Evolutionary conservation across 1,140 invertebrate species (phyloP).

Genomic region (Helicoverpa armigera): DNA sequence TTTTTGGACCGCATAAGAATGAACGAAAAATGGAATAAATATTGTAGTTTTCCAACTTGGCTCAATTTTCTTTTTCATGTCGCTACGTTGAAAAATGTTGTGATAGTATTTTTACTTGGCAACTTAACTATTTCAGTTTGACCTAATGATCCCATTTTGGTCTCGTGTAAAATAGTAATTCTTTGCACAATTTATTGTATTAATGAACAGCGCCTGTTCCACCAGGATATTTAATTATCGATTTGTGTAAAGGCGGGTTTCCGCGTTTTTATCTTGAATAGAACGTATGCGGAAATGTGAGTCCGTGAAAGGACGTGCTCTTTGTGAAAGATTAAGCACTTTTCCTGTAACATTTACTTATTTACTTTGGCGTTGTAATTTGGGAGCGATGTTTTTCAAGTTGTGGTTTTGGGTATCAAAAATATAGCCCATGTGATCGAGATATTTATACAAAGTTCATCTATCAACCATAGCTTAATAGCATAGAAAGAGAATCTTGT

Average conservation of each 20-base stretch:
- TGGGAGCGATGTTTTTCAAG: too few relatives aligned
- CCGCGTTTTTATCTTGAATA: neutral
- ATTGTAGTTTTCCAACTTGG: neutral
- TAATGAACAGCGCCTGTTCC: too few relatives aligned
- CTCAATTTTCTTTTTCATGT: neutral
- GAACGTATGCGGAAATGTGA: conserved; percentile 17
- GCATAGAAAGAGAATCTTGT: neutral
- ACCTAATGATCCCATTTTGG: neutral
- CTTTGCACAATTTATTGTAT: too few relatives aligned
- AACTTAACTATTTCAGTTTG: neutral
- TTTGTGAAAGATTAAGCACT: too few relatives aligned
- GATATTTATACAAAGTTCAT: too few relatives aligned
- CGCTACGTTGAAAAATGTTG: neutral
- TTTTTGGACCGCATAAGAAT: too few relatives aligned
- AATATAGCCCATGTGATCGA: neutral
- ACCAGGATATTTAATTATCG: conserved; percentile 25
- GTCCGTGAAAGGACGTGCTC: too few relatives aligned
- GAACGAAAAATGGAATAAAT: neutral
- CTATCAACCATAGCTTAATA: too few relatives aligned
- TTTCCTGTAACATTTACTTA: too few relatives aligned
- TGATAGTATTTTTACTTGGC: neutral
- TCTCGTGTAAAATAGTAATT: neutral
- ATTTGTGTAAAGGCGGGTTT: conserved; percentile 13
- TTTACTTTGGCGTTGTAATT: too few relatives aligned
- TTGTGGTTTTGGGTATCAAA: neutral